phyloP scores from a whole-genome alignment of 2,888 invertebrate genomes.

The Pyrrhia umbra region DNA sequence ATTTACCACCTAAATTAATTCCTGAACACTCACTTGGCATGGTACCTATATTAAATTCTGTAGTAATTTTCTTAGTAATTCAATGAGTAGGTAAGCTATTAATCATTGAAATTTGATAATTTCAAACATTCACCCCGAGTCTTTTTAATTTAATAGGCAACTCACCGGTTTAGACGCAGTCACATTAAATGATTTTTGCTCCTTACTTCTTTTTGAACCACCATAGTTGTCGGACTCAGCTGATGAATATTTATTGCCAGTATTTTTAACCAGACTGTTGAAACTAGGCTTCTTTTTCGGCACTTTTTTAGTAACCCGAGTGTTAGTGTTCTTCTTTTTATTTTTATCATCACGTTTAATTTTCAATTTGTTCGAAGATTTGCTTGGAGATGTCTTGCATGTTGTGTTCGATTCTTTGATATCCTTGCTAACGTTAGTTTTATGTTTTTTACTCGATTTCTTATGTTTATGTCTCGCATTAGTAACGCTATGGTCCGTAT shows the following conservation, averaged over 20 bases:
- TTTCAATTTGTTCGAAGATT: conserved; percentile 48
- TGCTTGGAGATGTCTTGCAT: conserved; percentile 51
- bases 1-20: too few relatives aligned
- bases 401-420: conserved; percentile 43
- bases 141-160: conserved; percentile 19
- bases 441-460: conserved; percentile 59
- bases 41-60: too few relatives aligned
- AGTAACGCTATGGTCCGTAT: conserved; percentile 64
- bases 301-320: conserved; percentile 64
- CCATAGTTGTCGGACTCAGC: conserved; percentile 57
- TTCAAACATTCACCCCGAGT: too few relatives aligned
- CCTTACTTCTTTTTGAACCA: conserved; percentile 58
- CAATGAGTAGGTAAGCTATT: too few relatives aligned
- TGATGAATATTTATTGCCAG: conserved; percentile 60
- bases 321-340: conserved; percentile 62
- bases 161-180: conserved; percentile 75
- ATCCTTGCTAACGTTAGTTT: conserved; percentile 26
- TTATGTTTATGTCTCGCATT: conserved; percentile 62
- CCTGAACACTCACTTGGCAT: too few relatives aligned
- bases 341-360: conserved; percentile 58
- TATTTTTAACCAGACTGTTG: conserved; percentile 61
- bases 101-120: too few relatives aligned
- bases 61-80: too few relatives aligned
- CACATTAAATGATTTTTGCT: conserved; percentile 58
- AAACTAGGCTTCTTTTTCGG: conserved; percentile 63